These are phyloP conservation scores for Spodoptera frugiperda DNA, from an alignment of 1,140 invertebrate genomes.

Conservation along the genomic window DNA sequence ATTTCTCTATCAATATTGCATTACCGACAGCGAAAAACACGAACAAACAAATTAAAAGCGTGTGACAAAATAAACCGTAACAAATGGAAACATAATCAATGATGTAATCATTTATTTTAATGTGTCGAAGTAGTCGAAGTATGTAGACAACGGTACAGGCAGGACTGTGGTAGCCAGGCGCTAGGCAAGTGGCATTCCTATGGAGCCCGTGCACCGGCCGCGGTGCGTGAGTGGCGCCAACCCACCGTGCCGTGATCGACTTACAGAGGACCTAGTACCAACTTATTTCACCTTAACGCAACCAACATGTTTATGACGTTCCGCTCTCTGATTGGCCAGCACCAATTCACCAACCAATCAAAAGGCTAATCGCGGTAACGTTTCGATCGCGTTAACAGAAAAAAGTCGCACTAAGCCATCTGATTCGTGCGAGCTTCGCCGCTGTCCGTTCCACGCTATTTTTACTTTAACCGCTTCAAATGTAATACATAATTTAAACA, in stretches of 20 bases:
- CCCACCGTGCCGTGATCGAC: constrained; percentile 46
- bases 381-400: no score
- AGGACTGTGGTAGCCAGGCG: constrained; percentile 24
- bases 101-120: constrained; percentile 39
- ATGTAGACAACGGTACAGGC: constrained; percentile 46
- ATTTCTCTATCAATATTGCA: no score
- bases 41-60: no score
- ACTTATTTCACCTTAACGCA: no score
- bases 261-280: constrained; percentile 13
- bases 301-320: no score
- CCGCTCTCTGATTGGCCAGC: no score
- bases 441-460: constrained; percentile 19
- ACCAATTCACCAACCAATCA: no score
- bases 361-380: no score
- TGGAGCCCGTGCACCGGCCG: not conserved
- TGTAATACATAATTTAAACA: not conserved
- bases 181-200: constrained; percentile 54
- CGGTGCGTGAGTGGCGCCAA: constrained; percentile 48
- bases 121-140: constrained; percentile 9
- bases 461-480: constrained; percentile 30
- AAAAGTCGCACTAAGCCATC: no score
- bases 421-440: constrained; percentile 11
- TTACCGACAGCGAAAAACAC: no score
- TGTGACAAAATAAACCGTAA: not conserved
- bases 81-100: constrained; percentile 14